These are phyloP conservation scores for Phrynosoma platyrhinos DNA, from an alignment of 2,113 vertebrate species.

Conservation along the genomic window DNA sequence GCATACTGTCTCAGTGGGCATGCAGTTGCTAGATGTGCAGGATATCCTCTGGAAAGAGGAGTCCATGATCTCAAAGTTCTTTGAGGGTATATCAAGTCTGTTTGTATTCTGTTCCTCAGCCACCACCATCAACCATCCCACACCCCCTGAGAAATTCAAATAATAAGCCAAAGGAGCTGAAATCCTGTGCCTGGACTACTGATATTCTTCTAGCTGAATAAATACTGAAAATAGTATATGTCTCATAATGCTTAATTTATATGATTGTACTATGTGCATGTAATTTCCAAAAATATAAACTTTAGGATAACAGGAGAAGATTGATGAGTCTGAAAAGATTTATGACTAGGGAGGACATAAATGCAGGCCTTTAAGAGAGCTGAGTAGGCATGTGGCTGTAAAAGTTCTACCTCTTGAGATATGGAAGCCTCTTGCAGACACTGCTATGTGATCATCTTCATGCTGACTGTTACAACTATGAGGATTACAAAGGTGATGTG, in stretches of 20 bases:
- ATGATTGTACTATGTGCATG: too few species aligned
- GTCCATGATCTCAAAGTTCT: background rate
- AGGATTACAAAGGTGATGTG: background rate
- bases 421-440: background rate
- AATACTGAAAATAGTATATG: too few species aligned
- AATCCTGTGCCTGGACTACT: too few species aligned
- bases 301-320: background rate
- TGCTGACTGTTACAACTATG: background rate
- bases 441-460: background rate
- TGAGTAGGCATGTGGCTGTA: background rate
- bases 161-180: too few species aligned
- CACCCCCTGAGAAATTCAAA: background rate
- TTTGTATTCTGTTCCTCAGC: background rate
- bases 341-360: background rate
- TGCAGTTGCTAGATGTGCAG: background rate
- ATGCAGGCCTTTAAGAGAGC: background rate
- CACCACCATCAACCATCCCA: too few species aligned
- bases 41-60: background rate
- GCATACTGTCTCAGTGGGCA: too few species aligned
- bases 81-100: background rate
- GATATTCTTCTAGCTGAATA: too few species aligned
- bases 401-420: background rate
- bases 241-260: too few species aligned
- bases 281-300: too few species aligned
- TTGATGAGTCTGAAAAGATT: background rate